Evolutionary conservation across 2,797 vertebrate species (phyloP), one percentile per base, ranked within the genome.

Genomic region (Eurystomus glaucurus): DNA sequence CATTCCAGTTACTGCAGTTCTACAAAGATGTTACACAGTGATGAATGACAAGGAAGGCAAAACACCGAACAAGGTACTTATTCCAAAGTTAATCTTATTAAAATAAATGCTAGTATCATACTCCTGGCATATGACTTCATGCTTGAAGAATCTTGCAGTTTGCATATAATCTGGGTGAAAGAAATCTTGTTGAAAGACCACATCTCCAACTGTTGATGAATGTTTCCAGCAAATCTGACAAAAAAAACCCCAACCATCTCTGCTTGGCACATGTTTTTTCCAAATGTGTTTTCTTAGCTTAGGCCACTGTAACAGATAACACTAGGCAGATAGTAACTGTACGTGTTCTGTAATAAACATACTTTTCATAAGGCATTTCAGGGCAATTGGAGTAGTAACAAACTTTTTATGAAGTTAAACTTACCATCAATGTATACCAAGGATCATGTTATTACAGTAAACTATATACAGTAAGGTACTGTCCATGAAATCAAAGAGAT

Each of bases 271-370:
- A 33, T 31, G 0, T 74, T 96, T 92, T 86, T 89, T 37, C 64
- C 75, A 92, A 82, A 96, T 45, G 48, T 70, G n/a, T 81, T 79
- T 84, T 85, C 81, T 88, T 85, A 65, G 28, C 54, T 95, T 54
- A 79, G 35, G 25, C 83, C 19, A 2, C 71, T 71, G 5, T 65
- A 77, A 45, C 7, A 48, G 45, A 13, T 52, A 89, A 69, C 18
- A 51, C 26, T 26, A 79, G 46, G 70, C 77, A 93, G 70, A 64
- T 2, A 76, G 86, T 52, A 89, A 79, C 54, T 71, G 11, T 28
- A 29, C 39, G 28, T 87, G 39, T 48, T 92, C 62, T 87, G 17
- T 68, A 92, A 85, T 66, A 91, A 88, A 41, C 13, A 21, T 45
- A 62, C 25, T 66, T 91, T 76, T 66, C 66, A 80, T 87, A 79